phyloP scores from a whole-genome alignment of 2,888 invertebrate species.

The Apamea anceps region DNA sequence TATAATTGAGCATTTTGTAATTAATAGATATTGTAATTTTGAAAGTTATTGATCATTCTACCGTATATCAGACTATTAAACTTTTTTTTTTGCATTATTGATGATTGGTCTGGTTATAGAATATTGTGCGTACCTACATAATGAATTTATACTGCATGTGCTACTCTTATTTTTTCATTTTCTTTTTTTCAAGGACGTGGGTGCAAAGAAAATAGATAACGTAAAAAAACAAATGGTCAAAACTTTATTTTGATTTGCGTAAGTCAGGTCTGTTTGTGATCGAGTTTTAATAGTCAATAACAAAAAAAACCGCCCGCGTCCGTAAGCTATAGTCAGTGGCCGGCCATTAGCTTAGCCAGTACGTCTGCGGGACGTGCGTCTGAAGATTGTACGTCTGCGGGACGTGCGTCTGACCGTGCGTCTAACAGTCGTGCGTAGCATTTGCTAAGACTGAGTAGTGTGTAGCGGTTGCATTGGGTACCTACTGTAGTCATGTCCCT shows the following conservation, averaged over 20 bases:
- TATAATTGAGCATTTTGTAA: background rate
- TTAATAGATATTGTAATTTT: slow-evolving; percentile 3
- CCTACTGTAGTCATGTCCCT: slow-evolving; percentile 37
- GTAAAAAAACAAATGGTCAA: background rate
- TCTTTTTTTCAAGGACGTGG: no score
- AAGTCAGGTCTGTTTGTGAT: background rate
- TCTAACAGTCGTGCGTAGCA: slow-evolving; percentile 44
- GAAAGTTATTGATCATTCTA: slow-evolving; percentile 7
- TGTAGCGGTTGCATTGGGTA: slow-evolving; percentile 59
- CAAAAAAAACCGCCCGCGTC: slow-evolving; percentile 3
- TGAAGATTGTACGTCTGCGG: slow-evolving; percentile 7
- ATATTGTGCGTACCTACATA: slow-evolving; percentile 5
- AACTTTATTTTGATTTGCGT: background rate
- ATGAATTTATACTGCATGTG: background rate
- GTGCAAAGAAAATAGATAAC: background rate
- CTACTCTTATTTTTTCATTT: slow-evolving; percentile 5
- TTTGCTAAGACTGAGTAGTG: slow-evolving; percentile 78
- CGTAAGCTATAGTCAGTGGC: slow-evolving; percentile 7
- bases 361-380: slow-evolving; percentile 19
- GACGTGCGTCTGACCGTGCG: background rate
- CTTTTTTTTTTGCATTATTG: background rate
- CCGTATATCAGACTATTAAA: background rate
- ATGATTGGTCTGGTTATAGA: background rate
- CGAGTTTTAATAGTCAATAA: background rate
- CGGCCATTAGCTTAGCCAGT: slow-evolving; percentile 49